phyloP scores from a whole-genome alignment of 1,140 invertebrate genomes.

The Bombus difficillimus region DNA sequence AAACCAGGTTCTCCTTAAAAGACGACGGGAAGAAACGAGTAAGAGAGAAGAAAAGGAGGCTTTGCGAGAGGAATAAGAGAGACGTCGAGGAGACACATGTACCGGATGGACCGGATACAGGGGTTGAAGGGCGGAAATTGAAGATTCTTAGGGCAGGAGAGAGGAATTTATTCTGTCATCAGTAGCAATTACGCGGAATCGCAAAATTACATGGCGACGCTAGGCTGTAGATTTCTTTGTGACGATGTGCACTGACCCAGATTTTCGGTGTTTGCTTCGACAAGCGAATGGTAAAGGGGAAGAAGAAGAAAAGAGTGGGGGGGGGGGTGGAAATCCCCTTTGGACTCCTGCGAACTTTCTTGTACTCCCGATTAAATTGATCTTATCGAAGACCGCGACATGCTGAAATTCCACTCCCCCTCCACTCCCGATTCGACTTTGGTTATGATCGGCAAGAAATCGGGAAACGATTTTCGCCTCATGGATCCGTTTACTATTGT shows the following conservation, averaged over 20 bases:
- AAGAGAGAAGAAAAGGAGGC: not conserved
- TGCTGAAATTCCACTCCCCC: not conserved
- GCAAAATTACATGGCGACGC: slow-evolving; percentile 11
- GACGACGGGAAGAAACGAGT: too few species aligned
- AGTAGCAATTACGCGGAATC: slow-evolving; percentile 38
- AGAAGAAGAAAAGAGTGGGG: not conserved
- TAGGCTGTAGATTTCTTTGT: slow-evolving; percentile 5
- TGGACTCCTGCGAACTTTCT: not conserved
- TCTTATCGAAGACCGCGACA: not conserved
- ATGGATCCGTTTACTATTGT: not conserved
- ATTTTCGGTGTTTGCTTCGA: slow-evolving; percentile 7
- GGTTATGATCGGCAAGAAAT: not conserved
- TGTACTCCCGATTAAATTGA: slow-evolving; percentile 14
- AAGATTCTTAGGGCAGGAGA: not conserved
- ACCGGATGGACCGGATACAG: not conserved
- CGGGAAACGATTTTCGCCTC: not conserved
- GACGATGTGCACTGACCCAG: slow-evolving; percentile 33
- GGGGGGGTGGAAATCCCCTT: not conserved
- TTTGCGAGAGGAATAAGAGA: not conserved
- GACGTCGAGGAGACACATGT: not conserved
- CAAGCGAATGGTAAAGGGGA: not conserved
- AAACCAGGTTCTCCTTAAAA: not conserved
- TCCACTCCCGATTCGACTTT: not conserved
- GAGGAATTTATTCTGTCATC: slow-evolving; percentile 30
- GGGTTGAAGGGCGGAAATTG: not conserved